A percentile compares a stretch with the other conserved stretches of the same genome.
These are phyloP conservation scores for Euglossa dilemma DNA, from an alignment of 1,140 invertebrate species.

Conservation along the genomic window DNA sequence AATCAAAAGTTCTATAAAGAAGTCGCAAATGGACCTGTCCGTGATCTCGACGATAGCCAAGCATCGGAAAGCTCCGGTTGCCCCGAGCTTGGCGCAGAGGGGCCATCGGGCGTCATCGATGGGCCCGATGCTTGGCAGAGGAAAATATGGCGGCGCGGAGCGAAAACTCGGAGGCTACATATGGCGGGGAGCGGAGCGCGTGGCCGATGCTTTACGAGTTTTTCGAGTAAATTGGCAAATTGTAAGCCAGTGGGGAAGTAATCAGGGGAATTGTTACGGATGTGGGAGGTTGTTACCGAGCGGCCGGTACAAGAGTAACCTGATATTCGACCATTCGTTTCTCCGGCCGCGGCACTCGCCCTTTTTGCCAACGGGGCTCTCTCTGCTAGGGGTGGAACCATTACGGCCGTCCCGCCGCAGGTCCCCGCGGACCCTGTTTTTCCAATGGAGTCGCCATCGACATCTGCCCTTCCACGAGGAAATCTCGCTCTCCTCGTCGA, in stretches of 20 bases:
- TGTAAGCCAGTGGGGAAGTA: slow-evolving; percentile 74
- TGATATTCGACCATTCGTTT: slow-evolving; percentile 70
- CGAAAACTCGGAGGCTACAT: slow-evolving; percentile 63
- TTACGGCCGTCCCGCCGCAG: slow-evolving; percentile 46
- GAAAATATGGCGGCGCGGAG: slow-evolving; percentile 26
- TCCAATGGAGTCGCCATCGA: slow-evolving; percentile 48
- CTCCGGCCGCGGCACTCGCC: slow-evolving; percentile 41
- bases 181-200: slow-evolving; percentile 51
- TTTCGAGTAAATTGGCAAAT: slow-evolving; percentile 79
- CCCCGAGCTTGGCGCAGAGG: neutral
- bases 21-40: too few species aligned
- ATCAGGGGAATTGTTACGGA: slow-evolving; percentile 79
- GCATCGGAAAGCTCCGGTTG: fast-evolving
- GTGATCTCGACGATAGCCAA: too few species aligned
- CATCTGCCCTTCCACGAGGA: slow-evolving; percentile 55
- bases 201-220: slow-evolving; percentile 72
- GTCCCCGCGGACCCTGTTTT: slow-evolving; percentile 58
- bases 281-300: slow-evolving; percentile 75
- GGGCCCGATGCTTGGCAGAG: slow-evolving; percentile 6
- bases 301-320: slow-evolving; percentile 72
- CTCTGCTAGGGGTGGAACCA: slow-evolving; percentile 54
- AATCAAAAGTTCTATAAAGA: too few species aligned
- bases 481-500: slow-evolving; percentile 16
- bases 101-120: slow-evolving; percentile 30
- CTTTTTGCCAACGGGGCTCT: slow-evolving; percentile 39